Evolutionary conservation across 2,113 vertebrate species (phyloP), one percentile per base, ranked within the genome.

Genomic region (Numenius arquata): DNA sequence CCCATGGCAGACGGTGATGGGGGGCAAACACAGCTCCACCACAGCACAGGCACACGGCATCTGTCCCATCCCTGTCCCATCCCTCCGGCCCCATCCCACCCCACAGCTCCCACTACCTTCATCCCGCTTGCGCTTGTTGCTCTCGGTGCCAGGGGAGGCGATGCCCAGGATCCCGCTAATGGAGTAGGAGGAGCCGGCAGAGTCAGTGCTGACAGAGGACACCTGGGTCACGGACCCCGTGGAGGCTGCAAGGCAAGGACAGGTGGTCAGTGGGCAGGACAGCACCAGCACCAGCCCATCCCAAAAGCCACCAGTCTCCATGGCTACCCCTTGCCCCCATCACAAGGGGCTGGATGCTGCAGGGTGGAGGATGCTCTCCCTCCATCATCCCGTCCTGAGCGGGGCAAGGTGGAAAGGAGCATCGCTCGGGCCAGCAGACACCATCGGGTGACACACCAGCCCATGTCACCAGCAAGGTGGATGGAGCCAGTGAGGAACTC

Each of bases 121-220:
- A 2, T 99, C 99, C 90, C 99, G 98, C 97, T 99, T 99, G 98
- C 99, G 99, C 92, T 99, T 99, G 98, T 98, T 99, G 95, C 98
- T 99, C 63, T 99, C 99, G 0, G 98, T 97, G 52, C 98, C 98
- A 1, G 99, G 99, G 72, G 99, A 99, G 6, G 98, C 97, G 71
- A 99, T 99, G 92, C 99, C 99, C 98, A 99, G 98, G 97, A 99
- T 99, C 85, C 99, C 99, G 4, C 99, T 99, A 97, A 99, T 99
- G 95, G 99, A 99, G 97, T 99, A 99, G 40, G 99, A 99, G 9
- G 99, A 99, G 92, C 99, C 99, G 0, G 99, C 99, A 0, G 99
- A 99, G 95, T 99, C 99, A 0, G 98, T 99, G 98, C 98, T 99
- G 92, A 99, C 99, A 0, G 98, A 99, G 1, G 99, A 99, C 96